Base-by-base conservation (phyloP, 2,113 vertebrate genomes). In the Carassius gibelio region DNA sequence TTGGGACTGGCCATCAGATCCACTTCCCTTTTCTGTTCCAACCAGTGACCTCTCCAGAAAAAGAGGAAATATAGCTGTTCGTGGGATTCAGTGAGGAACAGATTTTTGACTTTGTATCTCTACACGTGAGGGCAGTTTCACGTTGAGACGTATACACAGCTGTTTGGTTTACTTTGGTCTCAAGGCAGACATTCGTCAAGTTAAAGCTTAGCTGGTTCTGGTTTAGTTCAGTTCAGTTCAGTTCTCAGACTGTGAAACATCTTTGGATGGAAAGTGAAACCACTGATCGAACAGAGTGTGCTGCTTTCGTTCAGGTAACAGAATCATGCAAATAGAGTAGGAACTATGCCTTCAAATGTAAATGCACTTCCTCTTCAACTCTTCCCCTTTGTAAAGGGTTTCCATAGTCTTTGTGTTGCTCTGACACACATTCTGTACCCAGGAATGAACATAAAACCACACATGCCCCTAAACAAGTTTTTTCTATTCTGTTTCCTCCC, bases 331-430 rank as follows among this genome's bases (percentile, higher is more conserved):
- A 66, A 68, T 68, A 48, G 11, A 15, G 61, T 13, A 30, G 59
- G 78, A 81, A 68, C 23, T 34, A 80, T 23, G 30, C 38, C 17
- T 81, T 66, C 23, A 50, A 66, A 66, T 68, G 36, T 50, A 45
- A 80, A 80, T 80, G 48, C 8, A 21, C 36, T 61, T 61, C 76
- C 2, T 74, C 11, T 84, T 6, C 81, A 83, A 17, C 34, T 87
- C 57, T 72, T 57, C 38, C 26, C 34, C 68, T 48, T 84, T 79
- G 50, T n/a, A 23, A 78, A 9, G 19, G 66, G 9, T 48, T 48
- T 11, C 45, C 45, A 48, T 45, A 45, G 42, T 10, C 42, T 42
- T 42, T 42, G 42, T 42, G 8, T 45, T 9, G 42, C 30, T 62
- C 50, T 4, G 5, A 59, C 17, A 57, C 30, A 36, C 5, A 34